These are phyloP conservation scores for Cosmopolites sordidus DNA, from an alignment of 2,888 invertebrate species.

Conservation along the genomic window DNA sequence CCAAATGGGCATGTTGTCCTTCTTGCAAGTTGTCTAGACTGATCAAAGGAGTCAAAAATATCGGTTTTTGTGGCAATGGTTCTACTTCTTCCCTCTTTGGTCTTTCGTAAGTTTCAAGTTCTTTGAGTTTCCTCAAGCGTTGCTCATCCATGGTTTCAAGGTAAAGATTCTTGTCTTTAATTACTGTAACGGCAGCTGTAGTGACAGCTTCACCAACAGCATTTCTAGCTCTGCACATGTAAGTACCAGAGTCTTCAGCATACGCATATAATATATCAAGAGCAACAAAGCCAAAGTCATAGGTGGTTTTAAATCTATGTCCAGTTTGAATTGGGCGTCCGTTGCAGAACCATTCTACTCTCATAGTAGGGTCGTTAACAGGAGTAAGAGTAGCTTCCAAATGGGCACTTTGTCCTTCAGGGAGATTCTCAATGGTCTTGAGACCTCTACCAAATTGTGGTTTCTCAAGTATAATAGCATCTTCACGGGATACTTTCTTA, in stretches of 20 bases:
- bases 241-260: conserved; percentile 94
- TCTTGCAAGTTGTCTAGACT: conserved; percentile 85
- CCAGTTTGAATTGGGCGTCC: conserved; percentile 89
- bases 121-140: conserved; percentile 80
- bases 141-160: conserved; percentile 89
- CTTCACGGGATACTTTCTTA: conserved; percentile 68
- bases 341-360: conserved; percentile 97
- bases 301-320: conserved; percentile 92
- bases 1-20: conserved; percentile 86
- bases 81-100: conserved; percentile 73
- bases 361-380: conserved; percentile 97
- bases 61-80: conserved; percentile 74
- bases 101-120: conserved; percentile 76
- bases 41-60: conserved; percentile 86
- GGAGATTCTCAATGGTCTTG: conserved; percentile 75
- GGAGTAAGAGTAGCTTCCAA: conserved; percentile 93
- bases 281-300: conserved; percentile 97
- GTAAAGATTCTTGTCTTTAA: conserved; percentile 78
- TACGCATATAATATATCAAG: conserved; percentile 95
- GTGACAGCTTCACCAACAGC: conserved; percentile 94
- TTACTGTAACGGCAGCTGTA: conserved; percentile 82
- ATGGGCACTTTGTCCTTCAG: conserved; percentile 85
- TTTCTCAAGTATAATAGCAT: conserved; percentile 73
- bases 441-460: conserved; percentile 87
- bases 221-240: conserved; percentile 94